Evolutionary conservation across 2,113 vertebrate species (phyloP).

Genomic region (Pardalotus punctatus): DNA sequence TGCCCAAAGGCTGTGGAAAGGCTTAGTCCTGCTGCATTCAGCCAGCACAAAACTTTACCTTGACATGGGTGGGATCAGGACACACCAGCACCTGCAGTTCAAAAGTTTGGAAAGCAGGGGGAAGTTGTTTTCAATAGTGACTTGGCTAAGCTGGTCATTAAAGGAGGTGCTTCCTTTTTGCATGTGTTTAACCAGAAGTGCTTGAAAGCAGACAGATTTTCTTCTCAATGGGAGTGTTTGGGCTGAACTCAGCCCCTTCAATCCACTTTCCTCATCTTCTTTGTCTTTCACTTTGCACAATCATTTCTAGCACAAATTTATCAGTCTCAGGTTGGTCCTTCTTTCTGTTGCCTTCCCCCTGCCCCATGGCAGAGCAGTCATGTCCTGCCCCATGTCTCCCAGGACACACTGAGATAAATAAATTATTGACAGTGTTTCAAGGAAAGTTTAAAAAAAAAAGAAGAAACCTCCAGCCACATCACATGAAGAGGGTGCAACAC

Average conservation of each 20-base stretch:
- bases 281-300: neutral
- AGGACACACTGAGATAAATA: neutral
- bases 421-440: neutral
- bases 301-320: neutral
- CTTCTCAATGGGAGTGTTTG: neutral
- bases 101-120: neutral
- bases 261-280: neutral
- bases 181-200: neutral
- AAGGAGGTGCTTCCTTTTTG: neutral
- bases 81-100: neutral
- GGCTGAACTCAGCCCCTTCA: neutral
- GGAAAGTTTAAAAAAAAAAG: neutral
- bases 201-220: neutral
- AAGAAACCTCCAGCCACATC: neutral
- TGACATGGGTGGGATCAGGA: neutral
- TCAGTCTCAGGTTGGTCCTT: neutral
- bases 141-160: neutral
- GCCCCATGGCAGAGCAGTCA: neutral
- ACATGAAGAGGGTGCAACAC: neutral
- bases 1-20: too few relatives aligned
- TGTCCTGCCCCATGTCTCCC: neutral
- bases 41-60: neutral
- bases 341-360: neutral
- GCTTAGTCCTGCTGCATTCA: neutral
- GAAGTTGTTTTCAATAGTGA: neutral